These are phyloP conservation scores for Lepus timidus DNA, from an alignment of 2,113 vertebrate genomes.

Conservation along the genomic window DNA sequence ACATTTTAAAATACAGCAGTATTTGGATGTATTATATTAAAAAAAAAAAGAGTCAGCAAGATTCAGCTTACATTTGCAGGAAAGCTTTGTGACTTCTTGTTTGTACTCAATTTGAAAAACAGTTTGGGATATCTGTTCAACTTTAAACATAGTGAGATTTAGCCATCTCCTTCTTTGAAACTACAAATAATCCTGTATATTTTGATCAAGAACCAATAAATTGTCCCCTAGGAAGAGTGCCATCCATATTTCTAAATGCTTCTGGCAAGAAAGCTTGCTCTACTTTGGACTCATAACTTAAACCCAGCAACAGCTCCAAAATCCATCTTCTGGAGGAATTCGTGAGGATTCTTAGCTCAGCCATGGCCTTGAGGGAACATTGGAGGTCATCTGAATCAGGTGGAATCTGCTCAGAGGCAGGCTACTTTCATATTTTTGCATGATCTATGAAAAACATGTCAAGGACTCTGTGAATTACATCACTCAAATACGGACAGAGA, in stretches of 20 bases:
- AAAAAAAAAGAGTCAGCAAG: constrained; percentile 34
- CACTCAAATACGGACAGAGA: background rate
- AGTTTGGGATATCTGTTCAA: constrained; percentile 52
- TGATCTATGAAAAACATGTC: background rate
- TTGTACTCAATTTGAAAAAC: constrained; percentile 67
- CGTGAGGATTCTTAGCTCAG: constrained; percentile 23
- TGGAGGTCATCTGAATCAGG: constrained; percentile 5
- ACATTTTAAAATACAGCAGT: constrained; percentile 62
- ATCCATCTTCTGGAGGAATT: constrained; percentile 39
- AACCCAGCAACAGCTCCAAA: constrained; percentile 13
- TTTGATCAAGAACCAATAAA: constrained; percentile 64
- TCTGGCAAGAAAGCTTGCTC: background rate
- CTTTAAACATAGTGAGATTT: constrained; percentile 27
- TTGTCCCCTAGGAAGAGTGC: background rate
- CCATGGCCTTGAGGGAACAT: background rate
- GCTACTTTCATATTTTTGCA: background rate
- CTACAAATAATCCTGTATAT: constrained; percentile 13
- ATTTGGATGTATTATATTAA: constrained; percentile 63
- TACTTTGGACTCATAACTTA: constrained; percentile 18
- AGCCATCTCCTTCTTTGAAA: constrained; percentile 44
- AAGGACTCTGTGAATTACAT: background rate
- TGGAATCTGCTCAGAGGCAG: background rate
- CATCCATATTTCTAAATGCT: constrained; percentile 43
- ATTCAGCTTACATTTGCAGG: constrained; percentile 59
- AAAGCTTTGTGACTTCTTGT: constrained; percentile 36